A percentile compares a stretch with the other conserved stretches of the same genome.
phyloP scores from a whole-genome alignment of 1,140 invertebrate species.

The Helicoverpa armigera region DNA sequence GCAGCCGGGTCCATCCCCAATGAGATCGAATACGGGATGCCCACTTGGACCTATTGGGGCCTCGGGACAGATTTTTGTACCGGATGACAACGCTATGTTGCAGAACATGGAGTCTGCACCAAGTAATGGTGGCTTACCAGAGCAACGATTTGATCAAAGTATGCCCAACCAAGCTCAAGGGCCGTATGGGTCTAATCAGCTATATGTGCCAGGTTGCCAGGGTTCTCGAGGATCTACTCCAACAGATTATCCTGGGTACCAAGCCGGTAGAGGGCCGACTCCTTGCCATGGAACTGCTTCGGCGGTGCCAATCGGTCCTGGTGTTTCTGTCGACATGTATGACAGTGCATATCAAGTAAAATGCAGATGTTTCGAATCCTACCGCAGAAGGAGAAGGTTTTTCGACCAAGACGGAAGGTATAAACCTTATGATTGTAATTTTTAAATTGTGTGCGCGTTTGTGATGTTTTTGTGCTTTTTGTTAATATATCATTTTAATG shows the following conservation, averaged over 20 bases:
- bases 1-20: neutral
- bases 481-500: conserved; percentile 2
- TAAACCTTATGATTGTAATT: neutral
- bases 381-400: neutral
- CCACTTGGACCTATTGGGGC: neutral
- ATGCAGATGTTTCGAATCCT: conserved; percentile 7
- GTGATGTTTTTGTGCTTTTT: neutral
- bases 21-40: neutral
- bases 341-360: neutral
- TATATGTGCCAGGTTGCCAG: neutral
- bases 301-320: neutral
- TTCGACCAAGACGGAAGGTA: neutral
- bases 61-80: too few relatives aligned
- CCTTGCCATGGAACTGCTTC: neutral
- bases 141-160: too few relatives aligned
- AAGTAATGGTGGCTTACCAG: too few relatives aligned
- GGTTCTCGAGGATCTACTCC: neutral
- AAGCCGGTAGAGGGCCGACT: neutral
- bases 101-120: too few relatives aligned
- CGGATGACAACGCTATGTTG: too few relatives aligned
- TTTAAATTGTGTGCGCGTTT: neutral
- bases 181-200: neutral
- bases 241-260: neutral
- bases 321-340: neutral
- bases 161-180: too few relatives aligned